A percentile compares a stretch with the other conserved stretches of the same genome.
These are phyloP conservation scores for Brachirus orientalis DNA, from an alignment of 2,113 vertebrate genomes.

Conservation along the genomic window DNA sequence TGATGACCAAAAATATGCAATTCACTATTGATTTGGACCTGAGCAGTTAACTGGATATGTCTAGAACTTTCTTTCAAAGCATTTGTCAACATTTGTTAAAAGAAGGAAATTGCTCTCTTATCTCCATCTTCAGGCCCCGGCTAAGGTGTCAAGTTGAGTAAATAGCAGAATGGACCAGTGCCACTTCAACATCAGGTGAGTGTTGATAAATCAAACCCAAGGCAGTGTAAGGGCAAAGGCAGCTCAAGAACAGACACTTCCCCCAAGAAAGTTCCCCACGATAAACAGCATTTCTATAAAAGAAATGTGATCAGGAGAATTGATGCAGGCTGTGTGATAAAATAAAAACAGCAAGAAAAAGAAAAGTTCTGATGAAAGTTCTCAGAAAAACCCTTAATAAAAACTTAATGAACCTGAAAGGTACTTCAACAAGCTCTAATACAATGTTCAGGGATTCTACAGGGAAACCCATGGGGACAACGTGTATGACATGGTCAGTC, in stretches of 20 bases:
- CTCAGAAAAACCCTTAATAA: conserved; percentile 7
- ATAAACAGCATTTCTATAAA: conserved; percentile 3
- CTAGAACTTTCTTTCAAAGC: conserved; percentile 1
- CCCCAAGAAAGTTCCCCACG: conserved; percentile 16
- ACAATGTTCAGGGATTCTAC: too few species aligned
- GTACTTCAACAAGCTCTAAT: neutral
- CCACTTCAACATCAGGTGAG: neutral
- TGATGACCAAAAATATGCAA: too few species aligned
- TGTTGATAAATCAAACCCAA: conserved; percentile 4
- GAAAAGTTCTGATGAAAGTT: neutral
- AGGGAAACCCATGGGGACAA: too few species aligned
- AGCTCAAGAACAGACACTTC: conserved; percentile 5
- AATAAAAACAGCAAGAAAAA: neutral
- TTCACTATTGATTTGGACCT: neutral
- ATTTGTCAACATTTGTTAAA: neutral
- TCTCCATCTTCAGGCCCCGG: conserved; percentile 44
- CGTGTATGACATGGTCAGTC: too few species aligned
- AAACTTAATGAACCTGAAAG: conserved; percentile 19
- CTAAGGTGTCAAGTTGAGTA: neutral
- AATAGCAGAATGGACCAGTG: too few species aligned
- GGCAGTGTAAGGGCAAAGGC: neutral
- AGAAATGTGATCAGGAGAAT: neutral
- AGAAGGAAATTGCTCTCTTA: conserved; percentile 23
- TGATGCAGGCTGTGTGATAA: neutral
- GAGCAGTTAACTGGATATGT: neutral